Evolutionary conservation across 2,888 invertebrate genomes (phyloP).

Genomic region (Odontomyia ornata): DNA sequence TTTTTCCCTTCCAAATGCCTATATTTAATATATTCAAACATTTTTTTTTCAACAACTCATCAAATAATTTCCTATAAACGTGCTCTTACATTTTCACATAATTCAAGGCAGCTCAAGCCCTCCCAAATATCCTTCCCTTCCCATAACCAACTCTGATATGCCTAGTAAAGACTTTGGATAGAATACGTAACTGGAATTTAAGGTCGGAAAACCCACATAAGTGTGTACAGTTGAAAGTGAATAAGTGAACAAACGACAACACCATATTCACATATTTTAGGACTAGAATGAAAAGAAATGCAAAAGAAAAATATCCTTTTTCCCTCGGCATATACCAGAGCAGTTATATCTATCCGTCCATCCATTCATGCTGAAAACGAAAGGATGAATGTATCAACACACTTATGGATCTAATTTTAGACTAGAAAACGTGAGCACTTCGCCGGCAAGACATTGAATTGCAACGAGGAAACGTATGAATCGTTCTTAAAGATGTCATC

Average conservation of each 20-base stretch:
- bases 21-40: neutral
- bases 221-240: too few species aligned
- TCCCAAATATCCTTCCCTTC: neutral
- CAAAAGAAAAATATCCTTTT: neutral
- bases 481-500: conserved; percentile 34
- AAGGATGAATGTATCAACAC: neutral
- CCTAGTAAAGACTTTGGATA: neutral
- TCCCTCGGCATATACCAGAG: neutral
- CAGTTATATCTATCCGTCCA: neutral
- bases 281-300: neutral
- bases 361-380: neutral
- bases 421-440: conserved; percentile 37
- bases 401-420: conserved; percentile 27
- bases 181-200: neutral
- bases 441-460: conserved; percentile 11
- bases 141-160: neutral
- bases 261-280: too few species aligned
- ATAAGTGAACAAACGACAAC: too few species aligned
- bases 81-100: conserved; percentile 18
- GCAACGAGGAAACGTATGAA: conserved; percentile 30
- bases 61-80: conserved; percentile 22
- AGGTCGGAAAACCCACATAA: too few species aligned
- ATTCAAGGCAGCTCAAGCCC: neutral
- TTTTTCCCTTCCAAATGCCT: neutral
- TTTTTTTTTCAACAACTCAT: conserved; percentile 23